phyloP scores from a whole-genome alignment of 1,140 invertebrate genomes.

The Drosophila leontia region DNA sequence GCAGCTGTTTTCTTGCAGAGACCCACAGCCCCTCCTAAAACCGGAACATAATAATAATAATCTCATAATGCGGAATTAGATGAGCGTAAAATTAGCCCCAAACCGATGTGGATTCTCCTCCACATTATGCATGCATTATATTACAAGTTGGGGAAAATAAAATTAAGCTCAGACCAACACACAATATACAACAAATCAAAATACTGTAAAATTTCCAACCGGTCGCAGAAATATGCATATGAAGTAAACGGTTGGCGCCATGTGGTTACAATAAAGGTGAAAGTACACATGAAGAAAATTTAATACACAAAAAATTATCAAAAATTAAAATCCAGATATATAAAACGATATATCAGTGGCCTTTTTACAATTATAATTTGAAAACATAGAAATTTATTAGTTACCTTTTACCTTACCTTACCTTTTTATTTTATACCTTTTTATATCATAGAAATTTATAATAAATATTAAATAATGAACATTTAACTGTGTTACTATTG shows the following conservation, averaged over 20 bases:
- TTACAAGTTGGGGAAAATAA: slow-evolving; percentile 40
- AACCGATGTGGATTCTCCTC: slow-evolving; percentile 31
- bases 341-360: too few relatives aligned
- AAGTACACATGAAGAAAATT: neutral
- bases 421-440: too few relatives aligned
- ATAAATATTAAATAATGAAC: too few relatives aligned
- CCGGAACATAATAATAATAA: slow-evolving; percentile 59
- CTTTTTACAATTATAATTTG: too few relatives aligned
- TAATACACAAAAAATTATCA: neutral
- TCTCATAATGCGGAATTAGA: slow-evolving; percentile 70
- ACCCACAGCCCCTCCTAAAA: slow-evolving; percentile 2
- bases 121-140: slow-evolving; percentile 38
- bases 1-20: slow-evolving; percentile 5
- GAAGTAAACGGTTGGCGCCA: slow-evolving; percentile 37
- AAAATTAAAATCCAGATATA: too few relatives aligned
- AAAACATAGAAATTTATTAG: too few relatives aligned
- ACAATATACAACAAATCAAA: slow-evolving; percentile 40
- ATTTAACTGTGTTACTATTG: too few relatives aligned
- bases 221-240: slow-evolving; percentile 53
- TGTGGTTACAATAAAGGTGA: slow-evolving; percentile 19
- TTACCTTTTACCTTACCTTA: too few relatives aligned
- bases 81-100: slow-evolving; percentile 70
- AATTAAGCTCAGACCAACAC: slow-evolving; percentile 50
- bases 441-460: too few relatives aligned
- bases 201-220: slow-evolving; percentile 42